Base-by-base conservation (phyloP, 1,140 invertebrate genomes). In the Caenorhabditis briggsae region DNA sequence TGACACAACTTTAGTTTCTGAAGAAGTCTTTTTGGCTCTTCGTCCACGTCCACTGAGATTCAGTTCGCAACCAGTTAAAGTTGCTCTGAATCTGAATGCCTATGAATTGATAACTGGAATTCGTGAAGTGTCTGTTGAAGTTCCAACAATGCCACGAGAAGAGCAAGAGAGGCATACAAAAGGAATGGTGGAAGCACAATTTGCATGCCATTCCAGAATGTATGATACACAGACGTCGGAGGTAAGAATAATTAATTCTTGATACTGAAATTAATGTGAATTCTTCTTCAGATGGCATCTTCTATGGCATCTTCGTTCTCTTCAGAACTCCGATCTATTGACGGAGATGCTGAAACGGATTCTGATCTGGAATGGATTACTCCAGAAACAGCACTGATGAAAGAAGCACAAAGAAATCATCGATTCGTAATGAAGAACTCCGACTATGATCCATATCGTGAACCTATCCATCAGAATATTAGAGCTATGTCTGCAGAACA, bases 231-330 rank as follows among this genome's bases (percentile, higher is more conserved):
- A 84, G 23, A 70, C 61, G 25, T 84, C 61, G 23, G 83, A 84
- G 83, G 83, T 70, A 20, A 64, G 1, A 2, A 33, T 33, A 20
- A 5, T 18, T 41, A 2, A 53, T 25, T 16, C 55, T 14, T n/a
- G 8, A 58, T 53, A 53, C 16, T 14, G 9, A 16, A 53, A 53
- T n/a, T 58, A 5, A 58, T 5, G 2, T n/a, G 5, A 58, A 58
- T 58, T 18, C 46, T 46, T 78, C n/a, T 89, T 55, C 70, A 88
- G 78, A 84, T 88, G 84, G 89, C 91, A 55, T 84, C 86, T 8
- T 91, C 90, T 18, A 91, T 92, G 88, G 90, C 91, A 9, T 92
- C 90, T 9, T 91, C 92, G 14, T 86, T 92, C 23, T 91, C 91
- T 5, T 92, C 91, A 14, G 90, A 92, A 87, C 43, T 91, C 23